Conservation (phyloP, 2,113 vertebrate genomes). For the Poicephalus meyeri region DNA sequence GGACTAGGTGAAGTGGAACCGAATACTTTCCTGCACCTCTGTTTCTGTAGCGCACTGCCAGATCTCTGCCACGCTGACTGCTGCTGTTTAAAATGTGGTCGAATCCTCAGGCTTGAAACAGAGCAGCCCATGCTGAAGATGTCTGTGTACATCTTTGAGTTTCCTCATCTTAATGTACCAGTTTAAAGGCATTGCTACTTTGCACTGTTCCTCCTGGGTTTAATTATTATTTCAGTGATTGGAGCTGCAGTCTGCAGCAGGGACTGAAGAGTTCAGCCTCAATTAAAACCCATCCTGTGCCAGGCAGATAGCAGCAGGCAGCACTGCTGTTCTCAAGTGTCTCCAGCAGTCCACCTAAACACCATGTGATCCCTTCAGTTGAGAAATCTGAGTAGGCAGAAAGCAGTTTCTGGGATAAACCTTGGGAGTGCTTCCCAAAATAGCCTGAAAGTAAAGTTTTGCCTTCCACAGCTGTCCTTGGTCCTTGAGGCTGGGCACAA, state of each 20-base stretch:
- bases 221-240: constrained; percentile 53
- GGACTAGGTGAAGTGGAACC: background rate
- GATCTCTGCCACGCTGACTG: background rate
- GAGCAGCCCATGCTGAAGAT: background rate
- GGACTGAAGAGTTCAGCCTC: constrained; percentile 42
- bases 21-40: background rate
- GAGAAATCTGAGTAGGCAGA: constrained; percentile 66
- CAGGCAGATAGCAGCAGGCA: constrained; percentile 41
- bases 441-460: constrained; percentile 42
- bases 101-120: background rate
- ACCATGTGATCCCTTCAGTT: constrained; percentile 9
- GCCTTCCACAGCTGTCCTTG: background rate
- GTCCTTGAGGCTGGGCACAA: background rate
- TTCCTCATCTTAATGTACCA: background rate
- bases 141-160: background rate
- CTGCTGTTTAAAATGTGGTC: background rate
- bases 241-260: constrained; percentile 39
- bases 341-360: constrained; percentile 22
- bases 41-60: background rate
- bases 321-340: constrained; percentile 40
- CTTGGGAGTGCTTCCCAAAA: constrained; percentile 53
- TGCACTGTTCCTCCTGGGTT: constrained; percentile 24
- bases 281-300: constrained; percentile 47
- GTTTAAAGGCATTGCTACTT: constrained; percentile 7
- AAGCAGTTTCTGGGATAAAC: constrained; percentile 64